These are phyloP conservation scores for Dendropsophus ebraccatus DNA, from an alignment of 2,113 vertebrate species.

Conservation along the genomic window DNA sequence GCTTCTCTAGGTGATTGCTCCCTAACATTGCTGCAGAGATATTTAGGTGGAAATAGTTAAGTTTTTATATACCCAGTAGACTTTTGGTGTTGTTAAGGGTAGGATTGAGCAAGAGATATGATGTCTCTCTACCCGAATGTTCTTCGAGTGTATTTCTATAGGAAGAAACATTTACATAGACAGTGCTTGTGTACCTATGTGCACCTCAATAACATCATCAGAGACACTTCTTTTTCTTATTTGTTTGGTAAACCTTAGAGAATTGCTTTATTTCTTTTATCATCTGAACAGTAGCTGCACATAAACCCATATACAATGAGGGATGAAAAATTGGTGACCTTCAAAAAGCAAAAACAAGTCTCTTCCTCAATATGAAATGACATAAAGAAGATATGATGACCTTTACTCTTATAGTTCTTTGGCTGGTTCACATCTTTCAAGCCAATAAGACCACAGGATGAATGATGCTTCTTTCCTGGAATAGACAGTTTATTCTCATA, in stretches of 20 bases:
- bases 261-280: not conserved
- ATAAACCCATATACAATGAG: constrained; percentile 25
- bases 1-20: too few relatives aligned
- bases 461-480: not conserved
- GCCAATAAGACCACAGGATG: constrained; percentile 2
- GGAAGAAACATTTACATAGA: not conserved
- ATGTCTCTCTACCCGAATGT: not conserved
- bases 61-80: not conserved
- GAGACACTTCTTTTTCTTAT: not conserved
- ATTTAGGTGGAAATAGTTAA: not conserved
- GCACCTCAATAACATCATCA: not conserved
- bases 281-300: constrained; percentile 31
- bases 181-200: not conserved
- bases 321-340: constrained; percentile 50
- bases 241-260: not conserved
- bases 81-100: not conserved
- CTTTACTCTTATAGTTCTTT: constrained; percentile 42
- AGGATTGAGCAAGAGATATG: not conserved
- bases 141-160: not conserved
- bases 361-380: constrained; percentile 30
- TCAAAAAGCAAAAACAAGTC: constrained; percentile 48
- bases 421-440: constrained; percentile 33
- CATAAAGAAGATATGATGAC: constrained; percentile 45
- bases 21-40: too few relatives aligned
- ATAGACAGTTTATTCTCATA: constrained; percentile 28